Evolutionary conservation across 2,113 vertebrate genomes (phyloP).

Genomic region (Vimba vimba): DNA sequence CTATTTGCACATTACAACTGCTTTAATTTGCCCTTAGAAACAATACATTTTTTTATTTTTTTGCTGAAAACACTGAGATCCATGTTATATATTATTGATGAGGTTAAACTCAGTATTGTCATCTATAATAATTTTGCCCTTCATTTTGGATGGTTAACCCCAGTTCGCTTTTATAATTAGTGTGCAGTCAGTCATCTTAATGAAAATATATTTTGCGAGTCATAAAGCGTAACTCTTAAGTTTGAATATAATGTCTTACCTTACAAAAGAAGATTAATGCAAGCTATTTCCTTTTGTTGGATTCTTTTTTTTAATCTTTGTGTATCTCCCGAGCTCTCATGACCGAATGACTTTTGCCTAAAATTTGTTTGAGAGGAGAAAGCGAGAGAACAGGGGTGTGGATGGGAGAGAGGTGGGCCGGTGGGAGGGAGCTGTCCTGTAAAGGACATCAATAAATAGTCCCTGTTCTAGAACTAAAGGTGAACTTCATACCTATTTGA

Average conservation of each 20-base stretch:
- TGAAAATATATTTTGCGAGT: not conserved
- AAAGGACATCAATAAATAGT: slow-evolving; percentile 42
- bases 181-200: too few species aligned
- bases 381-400: slow-evolving; percentile 38
- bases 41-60: not conserved
- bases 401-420: slow-evolving; percentile 60
- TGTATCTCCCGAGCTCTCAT: slow-evolving; percentile 70
- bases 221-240: not conserved
- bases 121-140: not conserved
- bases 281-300: slow-evolving; percentile 44
- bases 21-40: not conserved
- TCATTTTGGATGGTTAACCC: not conserved
- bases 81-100: not conserved
- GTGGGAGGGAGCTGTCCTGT: slow-evolving; percentile 37
- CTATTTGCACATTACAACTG: not conserved
- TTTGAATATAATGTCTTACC: slow-evolving; percentile 54
- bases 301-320: slow-evolving; percentile 42
- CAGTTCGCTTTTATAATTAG: not conserved
- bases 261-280: slow-evolving; percentile 45
- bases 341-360: slow-evolving; percentile 76
- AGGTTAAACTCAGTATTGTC: not conserved
- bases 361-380: slow-evolving; percentile 74
- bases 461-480: not conserved
- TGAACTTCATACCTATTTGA: not conserved
- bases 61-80: not conserved